These are phyloP conservation scores for Ornithoptera alexandrae DNA, from an alignment of 2,888 invertebrate genomes.

Conservation along the genomic window DNA sequence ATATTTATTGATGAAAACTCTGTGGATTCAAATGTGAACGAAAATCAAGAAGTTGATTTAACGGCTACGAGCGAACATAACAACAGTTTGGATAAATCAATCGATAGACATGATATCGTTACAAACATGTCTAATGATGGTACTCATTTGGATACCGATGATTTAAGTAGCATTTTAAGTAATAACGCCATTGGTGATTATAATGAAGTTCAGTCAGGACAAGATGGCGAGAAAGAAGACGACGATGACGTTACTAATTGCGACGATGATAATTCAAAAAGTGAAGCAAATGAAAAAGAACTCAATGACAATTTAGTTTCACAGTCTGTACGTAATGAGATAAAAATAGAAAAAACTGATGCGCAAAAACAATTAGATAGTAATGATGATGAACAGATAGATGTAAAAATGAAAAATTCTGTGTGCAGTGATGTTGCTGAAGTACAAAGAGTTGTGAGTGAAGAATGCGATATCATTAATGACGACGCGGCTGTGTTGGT, in stretches of 20 bases:
- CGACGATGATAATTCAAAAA: not conserved
- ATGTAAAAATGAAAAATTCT: slow-evolving; percentile 47
- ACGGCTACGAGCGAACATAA: slow-evolving; percentile 75
- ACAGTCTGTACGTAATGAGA: slow-evolving; percentile 14
- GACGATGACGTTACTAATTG: slow-evolving; percentile 20
- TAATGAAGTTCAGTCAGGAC: not conserved
- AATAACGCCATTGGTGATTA: slow-evolving; percentile 5
- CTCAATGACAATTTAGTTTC: slow-evolving; percentile 18
- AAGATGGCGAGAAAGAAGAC: slow-evolving; percentile 22
- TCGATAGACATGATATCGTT: slow-evolving; percentile 32
- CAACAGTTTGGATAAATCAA: slow-evolving; percentile 62
- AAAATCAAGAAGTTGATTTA: slow-evolving; percentile 62
- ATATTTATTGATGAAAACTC: slow-evolving; percentile 78
- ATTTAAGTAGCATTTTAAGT: slow-evolving; percentile 2
- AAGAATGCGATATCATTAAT: not conserved
- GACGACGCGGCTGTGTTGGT: not conserved
- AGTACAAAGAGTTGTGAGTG: slow-evolving; percentile 55
- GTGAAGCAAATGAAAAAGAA: slow-evolving; percentile 2
- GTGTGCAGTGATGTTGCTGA: slow-evolving; percentile 66
- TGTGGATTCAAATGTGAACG: slow-evolving; percentile 58
- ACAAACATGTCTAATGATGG: slow-evolving; percentile 25
- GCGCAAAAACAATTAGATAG: slow-evolving; percentile 23
- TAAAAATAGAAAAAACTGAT: slow-evolving; percentile 23
- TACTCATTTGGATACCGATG: slow-evolving; percentile 19
- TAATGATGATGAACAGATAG: slow-evolving; percentile 30